phyloP scores from a whole-genome alignment of 1,140 invertebrate species.

The Pogonomyrmex californicus region DNA sequence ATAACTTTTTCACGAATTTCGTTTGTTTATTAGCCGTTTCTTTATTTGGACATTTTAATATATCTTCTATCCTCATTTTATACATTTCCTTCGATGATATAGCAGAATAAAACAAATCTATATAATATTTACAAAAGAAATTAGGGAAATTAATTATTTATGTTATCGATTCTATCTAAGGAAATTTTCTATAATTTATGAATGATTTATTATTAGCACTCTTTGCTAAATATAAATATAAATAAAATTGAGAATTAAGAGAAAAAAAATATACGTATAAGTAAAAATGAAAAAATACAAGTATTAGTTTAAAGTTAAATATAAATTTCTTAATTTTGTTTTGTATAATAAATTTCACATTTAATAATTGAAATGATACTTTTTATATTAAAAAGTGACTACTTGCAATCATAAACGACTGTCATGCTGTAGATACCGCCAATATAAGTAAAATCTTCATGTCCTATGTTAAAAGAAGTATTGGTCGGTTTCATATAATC shows the following conservation, averaged over 20 bases:
- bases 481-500: neutral
- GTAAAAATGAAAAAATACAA: neutral
- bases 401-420: neutral
- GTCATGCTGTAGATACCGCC: neutral
- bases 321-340: neutral
- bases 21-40: neutral
- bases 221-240: neutral
- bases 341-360: neutral
- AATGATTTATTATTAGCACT: neutral
- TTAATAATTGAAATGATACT: neutral
- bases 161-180: neutral
- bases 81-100: neutral
- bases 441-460: neutral
- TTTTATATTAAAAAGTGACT: neutral
- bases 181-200: neutral
- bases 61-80: neutral
- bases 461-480: neutral
- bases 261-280: neutral
- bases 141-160: neutral
- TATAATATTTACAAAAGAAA: constrained; percentile 5
- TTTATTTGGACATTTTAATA: neutral
- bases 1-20: too few species aligned
- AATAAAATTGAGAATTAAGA: neutral
- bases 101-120: neutral
- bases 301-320: neutral